Evolutionary conservation across 2,888 invertebrate species (phyloP).

Genomic region (Platerodrilus igneus): DNA sequence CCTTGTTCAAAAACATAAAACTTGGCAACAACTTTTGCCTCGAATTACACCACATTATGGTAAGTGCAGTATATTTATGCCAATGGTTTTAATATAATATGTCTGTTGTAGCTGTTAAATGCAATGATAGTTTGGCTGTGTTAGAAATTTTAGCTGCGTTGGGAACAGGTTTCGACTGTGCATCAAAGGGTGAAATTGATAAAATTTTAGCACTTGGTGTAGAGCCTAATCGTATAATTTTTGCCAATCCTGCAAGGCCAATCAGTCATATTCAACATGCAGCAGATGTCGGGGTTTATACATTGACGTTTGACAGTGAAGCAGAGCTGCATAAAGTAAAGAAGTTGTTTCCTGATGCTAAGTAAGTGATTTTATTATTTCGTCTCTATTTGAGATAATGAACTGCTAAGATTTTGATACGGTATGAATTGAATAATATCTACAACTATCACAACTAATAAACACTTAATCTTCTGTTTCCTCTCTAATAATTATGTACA

Average conservation of each 20-base stretch:
- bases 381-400: too few species aligned
- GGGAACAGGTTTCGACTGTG: constrained; percentile 61
- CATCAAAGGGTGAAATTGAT: constrained; percentile 55
- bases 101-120: constrained; percentile 54
- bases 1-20: constrained; percentile 35
- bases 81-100: neutral
- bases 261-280: constrained; percentile 53
- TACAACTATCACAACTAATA: too few species aligned
- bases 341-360: constrained; percentile 50
- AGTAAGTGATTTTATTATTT: constrained; percentile 38
- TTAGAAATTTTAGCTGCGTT: constrained; percentile 49
- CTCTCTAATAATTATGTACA: too few species aligned
- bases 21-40: constrained; percentile 41
- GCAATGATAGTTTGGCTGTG: constrained; percentile 53
- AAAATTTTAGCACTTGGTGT: constrained; percentile 51
- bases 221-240: constrained; percentile 51
- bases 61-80: constrained; percentile 4
- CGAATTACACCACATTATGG: constrained; percentile 39
- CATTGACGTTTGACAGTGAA: constrained; percentile 57
- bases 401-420: too few species aligned
- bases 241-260: constrained; percentile 57
- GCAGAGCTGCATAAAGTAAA: constrained; percentile 55
- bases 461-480: too few species aligned
- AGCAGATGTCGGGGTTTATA: constrained; percentile 47
- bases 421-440: too few species aligned